Evolutionary conservation across 2,797 vertebrate genomes (phyloP), one percentile per base, ranked within the genome.

Genomic region (Labeo calbasu): DNA sequence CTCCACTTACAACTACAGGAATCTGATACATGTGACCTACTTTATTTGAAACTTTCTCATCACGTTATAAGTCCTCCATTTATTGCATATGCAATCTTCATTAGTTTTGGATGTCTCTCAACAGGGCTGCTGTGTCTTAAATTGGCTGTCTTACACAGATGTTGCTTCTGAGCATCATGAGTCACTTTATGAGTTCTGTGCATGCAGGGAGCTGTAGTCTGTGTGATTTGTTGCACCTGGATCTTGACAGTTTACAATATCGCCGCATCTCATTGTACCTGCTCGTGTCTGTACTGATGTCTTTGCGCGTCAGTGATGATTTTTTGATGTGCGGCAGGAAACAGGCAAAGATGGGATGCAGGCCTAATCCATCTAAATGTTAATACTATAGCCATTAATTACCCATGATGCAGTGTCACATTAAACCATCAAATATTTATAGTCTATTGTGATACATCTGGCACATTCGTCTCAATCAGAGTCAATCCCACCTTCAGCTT

Each of bases 311-410:
- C 77, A 83, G 77, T 13, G 12, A 59, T 68, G 66, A 81, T 72
- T 36, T 73, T 61, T 79, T 72, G 57, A 85, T 40, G 36, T 84
- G 84, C 69, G 57, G 77, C 70, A 72, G 65, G 65, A 87, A 73
- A 36, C 71, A 53, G 11, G 6, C 59, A 65, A 15, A 55, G 61
- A 76, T 59, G 50, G 77, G 85, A 83, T 59, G n/a, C 81, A n/a
- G 72, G 23, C 15, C 23, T 79, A 65, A 82, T 86, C 69, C 28
- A 70, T 81, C 68, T 73, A 77, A 75, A 78, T 51, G 77, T 73
- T 87, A 84, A 82, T 61, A 68, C 68, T n/a, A 36, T 17, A 21
- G n/a, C 71, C 66, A 78, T 78, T 84, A 79, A 86, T 86, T 79
- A 82, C 53, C 57, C 25, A 28, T 86, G 82, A 80, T 48, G 55